A percentile compares a stretch with the other conserved stretches of the same genome.
phyloP scores from a whole-genome alignment of 2,888 invertebrate genomes.

The Eupithecia vulgata region DNA sequence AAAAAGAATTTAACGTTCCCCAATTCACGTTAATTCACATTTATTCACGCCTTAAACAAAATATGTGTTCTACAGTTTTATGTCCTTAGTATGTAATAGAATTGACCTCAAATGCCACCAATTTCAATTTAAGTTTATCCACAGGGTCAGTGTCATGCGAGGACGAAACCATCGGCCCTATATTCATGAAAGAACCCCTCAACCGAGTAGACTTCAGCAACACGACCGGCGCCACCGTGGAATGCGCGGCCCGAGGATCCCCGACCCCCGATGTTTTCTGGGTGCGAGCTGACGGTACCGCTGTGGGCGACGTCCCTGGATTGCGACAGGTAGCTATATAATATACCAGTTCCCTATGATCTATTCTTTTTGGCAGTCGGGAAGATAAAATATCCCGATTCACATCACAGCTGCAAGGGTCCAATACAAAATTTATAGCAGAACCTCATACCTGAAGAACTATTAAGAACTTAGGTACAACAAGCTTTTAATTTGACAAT shows the following conservation, averaged over 20 bases:
- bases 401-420: too few relatives aligned
- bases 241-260: slow-evolving; percentile 95
- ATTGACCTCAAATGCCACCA: neutral
- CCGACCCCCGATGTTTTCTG: slow-evolving; percentile 96
- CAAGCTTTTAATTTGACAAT: neutral
- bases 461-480: neutral
- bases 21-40: too few relatives aligned
- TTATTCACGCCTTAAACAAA: too few relatives aligned
- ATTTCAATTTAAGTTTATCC: slow-evolving; percentile 26
- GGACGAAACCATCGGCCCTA: slow-evolving; percentile 93
- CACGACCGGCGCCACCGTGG: slow-evolving; percentile 95
- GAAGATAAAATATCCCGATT: too few relatives aligned
- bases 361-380: neutral
- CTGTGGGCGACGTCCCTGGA: slow-evolving; percentile 95
- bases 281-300: slow-evolving; percentile 95
- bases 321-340: slow-evolving; percentile 87
- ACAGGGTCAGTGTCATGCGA: slow-evolving; percentile 84
- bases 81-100: neutral
- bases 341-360: neutral
- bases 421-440: neutral
- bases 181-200: slow-evolving; percentile 95
- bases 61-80: neutral
- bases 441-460: neutral
- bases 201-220: slow-evolving; percentile 97
- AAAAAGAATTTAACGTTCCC: too few relatives aligned